Percentiles rank a stretch among this genome's conserved stretches.
Conservation (phyloP, 37 sponge, comb jelly and placozoan genomes). For the Dysidea cf. avara region DNA sequence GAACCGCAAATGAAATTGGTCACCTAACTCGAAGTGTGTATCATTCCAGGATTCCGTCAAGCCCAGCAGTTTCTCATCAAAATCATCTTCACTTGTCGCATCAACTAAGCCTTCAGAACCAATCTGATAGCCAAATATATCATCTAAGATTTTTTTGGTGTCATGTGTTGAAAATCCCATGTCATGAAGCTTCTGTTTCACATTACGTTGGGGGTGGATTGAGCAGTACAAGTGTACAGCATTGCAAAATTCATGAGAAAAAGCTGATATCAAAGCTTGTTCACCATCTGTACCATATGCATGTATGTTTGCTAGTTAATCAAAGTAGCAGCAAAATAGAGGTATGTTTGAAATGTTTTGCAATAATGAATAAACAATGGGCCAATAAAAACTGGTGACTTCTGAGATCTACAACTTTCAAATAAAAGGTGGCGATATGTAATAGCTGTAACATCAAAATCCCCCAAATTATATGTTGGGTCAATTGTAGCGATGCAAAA, state of each 20-base stretch:
- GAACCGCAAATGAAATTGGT: constrained; percentile 20
- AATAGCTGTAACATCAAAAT: constrained; percentile 50
- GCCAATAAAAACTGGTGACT: constrained; percentile 37
- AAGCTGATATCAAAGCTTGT: constrained; percentile 5
- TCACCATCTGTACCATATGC: constrained; percentile 56
- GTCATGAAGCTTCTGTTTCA: constrained; percentile 19
- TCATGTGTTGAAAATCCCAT: neutral
- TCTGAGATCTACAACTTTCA: constrained; percentile 12
- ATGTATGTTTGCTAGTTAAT: constrained; percentile 19
- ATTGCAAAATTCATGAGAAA: constrained; percentile 16
- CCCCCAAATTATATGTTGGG: constrained; percentile 51
- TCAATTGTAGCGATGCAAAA: constrained; percentile 36
- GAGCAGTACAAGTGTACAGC: constrained; percentile 27
- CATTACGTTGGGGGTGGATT: constrained; percentile 29
- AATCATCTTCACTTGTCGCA: neutral
- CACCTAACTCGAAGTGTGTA: neutral
- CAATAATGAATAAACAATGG: constrained; percentile 45
- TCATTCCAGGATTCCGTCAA: constrained; percentile 6
- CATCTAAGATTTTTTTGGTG: constrained; percentile 3
- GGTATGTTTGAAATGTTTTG: constrained; percentile 41
- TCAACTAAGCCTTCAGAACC: constrained; percentile 45
- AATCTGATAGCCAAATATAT: constrained; percentile 33
- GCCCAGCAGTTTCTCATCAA: neutral
- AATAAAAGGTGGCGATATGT: constrained; percentile 40
- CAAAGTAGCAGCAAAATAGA: constrained; percentile 42